Base-by-base conservation (phyloP, 2,113 vertebrate genomes). In the Pristiophorus japonicus region DNA sequence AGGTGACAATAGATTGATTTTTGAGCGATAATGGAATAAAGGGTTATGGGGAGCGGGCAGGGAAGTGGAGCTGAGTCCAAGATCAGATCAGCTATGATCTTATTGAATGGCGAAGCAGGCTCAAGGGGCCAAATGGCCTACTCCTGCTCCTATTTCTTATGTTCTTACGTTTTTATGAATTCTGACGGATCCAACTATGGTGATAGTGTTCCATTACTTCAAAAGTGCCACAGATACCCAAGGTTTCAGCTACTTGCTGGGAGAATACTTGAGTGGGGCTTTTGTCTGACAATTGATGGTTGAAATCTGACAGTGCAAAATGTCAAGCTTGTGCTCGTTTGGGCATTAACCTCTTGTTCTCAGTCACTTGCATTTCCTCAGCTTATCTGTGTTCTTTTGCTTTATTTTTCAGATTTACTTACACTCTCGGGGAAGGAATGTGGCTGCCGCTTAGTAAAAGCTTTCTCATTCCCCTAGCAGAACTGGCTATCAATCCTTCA, bases 361-460 rank as follows among this genome's bases (percentile, higher is more conserved):
- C 63, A 66, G 91, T 11, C 14, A 70, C 55, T 45, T 45, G 91
- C 8, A 45, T 18, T 92, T 66, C n/a, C 91, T 93, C 24, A 66
- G 18, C 59, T 42, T 66, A 47, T 16, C 1, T 94, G 30, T 27
- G 18, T 95, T 59, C 65, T 14, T 95, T 51, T 63, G 65, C 75
- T 87, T 6, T 97, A 78, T 73, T 85, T 27, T 94, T 38, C 97
- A 99, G 99, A 96, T 99, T 99, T 97, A 99, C 99, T 10, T 99
- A 99, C 96, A 99, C 99, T 0, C 97, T 99, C 16, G 99, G 99
- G 11, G 99, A 99, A 96, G 99, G 99, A 95, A 99, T 99, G 99
- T 99, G 99, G 99, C 97, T 99, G 95, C 99, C 99, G 0, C 96
- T 99, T 96, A 99, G 99, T 97, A 99, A 99, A 97, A 99, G 99